Base-by-base conservation (phyloP, 2,888 invertebrate species). In the Lottia scabra region DNA sequence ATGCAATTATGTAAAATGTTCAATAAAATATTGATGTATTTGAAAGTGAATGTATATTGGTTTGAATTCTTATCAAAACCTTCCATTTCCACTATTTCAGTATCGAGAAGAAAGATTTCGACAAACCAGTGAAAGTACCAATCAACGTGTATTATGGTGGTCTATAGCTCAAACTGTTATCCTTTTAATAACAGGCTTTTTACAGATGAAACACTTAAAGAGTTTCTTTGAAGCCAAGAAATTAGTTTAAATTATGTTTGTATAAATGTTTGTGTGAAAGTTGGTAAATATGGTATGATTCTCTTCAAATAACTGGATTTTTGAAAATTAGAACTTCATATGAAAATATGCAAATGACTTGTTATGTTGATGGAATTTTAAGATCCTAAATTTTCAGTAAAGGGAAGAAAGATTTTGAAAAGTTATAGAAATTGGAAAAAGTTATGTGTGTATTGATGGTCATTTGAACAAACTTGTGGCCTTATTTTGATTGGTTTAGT, bases 181-280 rank as follows among this genome's bases (percentile, higher is more conserved):
- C 63, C 92, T 99, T 15, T 91, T 99, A 0, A 91, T 93, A 45
- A 99, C 99, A 92, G 99, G 99, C 19, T 95, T 96, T 81, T 99
- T 99, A 99, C 99, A 99, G 91, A 99, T 99, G 98, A 93, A 94
- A 86, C 99, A 99, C 92, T 92, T 99, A 81, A 99, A 99, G 92
- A 96, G 96, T 86, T 99, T 99, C 93, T 99, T 99, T 88, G 98
- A 99, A 91, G 99, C 99, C 43, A 99, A 99, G 91, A 99, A 99
- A 92, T 92, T 99, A 64, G 88, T 88, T 70, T 88, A 83, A 75
- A 67, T n/a, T 38, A 38, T 38, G 38, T 38, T 38, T 38, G 38
- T 38, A 38, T 38, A 38, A 38, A 10, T 38, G 38, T 38, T 10
- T 38, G 38, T 6, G 38, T 38, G 38, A 5, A 8, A 8, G 38